Conservation (phyloP, 2,113 vertebrate species). For the zebrafish (Danio rerio) region DNA sequence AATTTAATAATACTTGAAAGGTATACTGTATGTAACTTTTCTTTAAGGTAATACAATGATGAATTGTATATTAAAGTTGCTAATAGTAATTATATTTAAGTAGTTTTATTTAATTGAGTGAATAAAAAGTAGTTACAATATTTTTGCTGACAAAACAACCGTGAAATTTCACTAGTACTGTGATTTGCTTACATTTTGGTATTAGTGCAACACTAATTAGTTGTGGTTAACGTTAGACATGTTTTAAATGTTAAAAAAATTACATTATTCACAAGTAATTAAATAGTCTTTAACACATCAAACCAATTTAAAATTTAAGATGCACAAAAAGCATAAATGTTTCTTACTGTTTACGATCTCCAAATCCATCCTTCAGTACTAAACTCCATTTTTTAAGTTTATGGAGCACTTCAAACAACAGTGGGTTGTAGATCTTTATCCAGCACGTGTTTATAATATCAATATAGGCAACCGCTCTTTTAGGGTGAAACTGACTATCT, state of each 20-base stretch:
- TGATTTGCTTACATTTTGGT: no score
- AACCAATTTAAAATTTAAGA: background rate
- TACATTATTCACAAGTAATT: background rate
- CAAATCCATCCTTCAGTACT: background rate
- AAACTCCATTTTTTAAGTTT: no score
- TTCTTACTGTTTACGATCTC: background rate
- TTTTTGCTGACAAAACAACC: no score
- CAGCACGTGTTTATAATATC: background rate
- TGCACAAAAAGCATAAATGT: background rate
- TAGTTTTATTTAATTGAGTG: no score
- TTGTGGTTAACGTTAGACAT: background rate
- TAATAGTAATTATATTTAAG: no score
- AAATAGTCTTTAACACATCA: background rate
- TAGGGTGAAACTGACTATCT: background rate
- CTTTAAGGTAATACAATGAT: no score
- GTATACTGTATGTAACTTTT: no score
- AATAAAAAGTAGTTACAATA: no score
- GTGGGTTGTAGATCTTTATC: background rate
- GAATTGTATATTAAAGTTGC: no score
- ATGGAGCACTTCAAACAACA: background rate
- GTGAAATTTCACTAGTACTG: no score
- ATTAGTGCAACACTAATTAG: background rate
- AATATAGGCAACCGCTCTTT: background rate
- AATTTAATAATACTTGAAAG: no score
- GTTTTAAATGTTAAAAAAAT: background rate